Evolutionary conservation across 2,888 invertebrate genomes (phyloP).

Genomic region (Hypolimnas misippus): DNA sequence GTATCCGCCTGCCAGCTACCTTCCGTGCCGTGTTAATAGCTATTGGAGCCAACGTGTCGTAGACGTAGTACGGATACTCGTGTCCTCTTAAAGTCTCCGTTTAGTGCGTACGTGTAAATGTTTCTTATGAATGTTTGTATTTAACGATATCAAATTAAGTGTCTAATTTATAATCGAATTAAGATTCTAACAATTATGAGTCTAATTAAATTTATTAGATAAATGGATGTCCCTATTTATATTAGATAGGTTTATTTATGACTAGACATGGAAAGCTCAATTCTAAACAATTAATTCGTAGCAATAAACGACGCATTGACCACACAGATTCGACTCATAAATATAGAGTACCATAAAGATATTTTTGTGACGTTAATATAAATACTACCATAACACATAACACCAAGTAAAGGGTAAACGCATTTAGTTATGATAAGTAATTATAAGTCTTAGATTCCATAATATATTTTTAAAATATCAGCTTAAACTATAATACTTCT

Average conservation of each 20-base stretch:
- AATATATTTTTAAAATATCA: slow-evolving; percentile 31
- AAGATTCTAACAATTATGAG: background rate
- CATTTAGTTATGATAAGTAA: slow-evolving; percentile 31
- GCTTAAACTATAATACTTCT: slow-evolving; percentile 23
- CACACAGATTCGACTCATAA: slow-evolving; percentile 24
- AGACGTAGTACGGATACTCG: slow-evolving; percentile 20
- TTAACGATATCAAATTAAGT: slow-evolving; percentile 12
- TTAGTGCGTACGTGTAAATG: slow-evolving; percentile 19
- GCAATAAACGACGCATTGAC: slow-evolving; percentile 36
- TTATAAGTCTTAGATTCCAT: slow-evolving; percentile 21
- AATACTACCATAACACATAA: slow-evolving; percentile 30
- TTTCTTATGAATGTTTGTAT: slow-evolving; percentile 38
- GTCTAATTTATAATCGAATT: slow-evolving; percentile 8
- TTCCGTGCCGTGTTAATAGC: slow-evolving; percentile 28
- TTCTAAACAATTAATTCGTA: slow-evolving; percentile 57
- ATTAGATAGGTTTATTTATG: slow-evolving; percentile 18
- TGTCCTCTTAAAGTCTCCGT: slow-evolving; percentile 12
- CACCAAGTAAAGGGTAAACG: slow-evolving; percentile 38
- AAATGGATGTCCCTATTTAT: slow-evolving; percentile 33
- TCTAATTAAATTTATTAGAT: slow-evolving; percentile 14
- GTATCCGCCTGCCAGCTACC: slow-evolving; percentile 31
- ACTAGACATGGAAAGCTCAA: slow-evolving; percentile 59
- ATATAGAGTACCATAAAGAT: slow-evolving; percentile 36
- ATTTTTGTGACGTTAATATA: slow-evolving; percentile 39
- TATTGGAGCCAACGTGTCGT: slow-evolving; percentile 25